Base-by-base conservation (phyloP, 2,113 vertebrate genomes). In the Callaeas wilsoni region DNA sequence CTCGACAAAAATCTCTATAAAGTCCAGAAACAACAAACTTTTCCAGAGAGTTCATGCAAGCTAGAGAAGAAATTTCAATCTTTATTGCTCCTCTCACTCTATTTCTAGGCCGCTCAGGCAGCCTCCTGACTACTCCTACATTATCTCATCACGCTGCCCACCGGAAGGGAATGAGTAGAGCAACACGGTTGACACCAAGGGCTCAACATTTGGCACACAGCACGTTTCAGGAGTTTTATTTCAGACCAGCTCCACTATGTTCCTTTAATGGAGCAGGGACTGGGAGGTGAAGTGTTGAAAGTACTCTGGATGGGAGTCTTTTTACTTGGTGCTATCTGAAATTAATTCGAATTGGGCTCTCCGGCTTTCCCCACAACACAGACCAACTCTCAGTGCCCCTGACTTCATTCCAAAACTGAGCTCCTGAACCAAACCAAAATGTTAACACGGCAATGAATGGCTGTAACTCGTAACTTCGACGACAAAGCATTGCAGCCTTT, bases 381-480 rank as follows among this genome's bases (percentile, higher is more conserved):
- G 18, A 12, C 55, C 18, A 44, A 37, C 6, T 42, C n/a, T 30
- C 20, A n/a, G 27, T 14, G 23, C 41, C 14, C 14, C 22, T 74
- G 37, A 33, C 57, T 33, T 32, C 17, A 8, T 14, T 42, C 44
- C 33, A 42, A 7, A 85, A 57, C n/a, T 13, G 11, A 84, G 71
- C 18, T 70, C 37, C 50, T 60, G 37, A 82, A 41, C 8, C n/a
- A 74, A 69, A 62, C 10, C 39, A 39, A 69, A 70, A 39, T 0
- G 0, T 41, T 57, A 57, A 30, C 7, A 2, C 4, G 14, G 25
- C 37, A 67, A 46, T 27, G 29, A 79, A 35, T 4, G 23, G 16
- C 37, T 46, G 8, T 6, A 50, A 35, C 16, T 47, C 32, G 14
- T 50, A 53, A 52, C 33, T 63, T 30, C 0, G 0, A 44, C 10